Evolutionary conservation across 2,113 vertebrate genomes (phyloP), one percentile per base, ranked within the genome.

Genomic region (Hucho hucho): DNA sequence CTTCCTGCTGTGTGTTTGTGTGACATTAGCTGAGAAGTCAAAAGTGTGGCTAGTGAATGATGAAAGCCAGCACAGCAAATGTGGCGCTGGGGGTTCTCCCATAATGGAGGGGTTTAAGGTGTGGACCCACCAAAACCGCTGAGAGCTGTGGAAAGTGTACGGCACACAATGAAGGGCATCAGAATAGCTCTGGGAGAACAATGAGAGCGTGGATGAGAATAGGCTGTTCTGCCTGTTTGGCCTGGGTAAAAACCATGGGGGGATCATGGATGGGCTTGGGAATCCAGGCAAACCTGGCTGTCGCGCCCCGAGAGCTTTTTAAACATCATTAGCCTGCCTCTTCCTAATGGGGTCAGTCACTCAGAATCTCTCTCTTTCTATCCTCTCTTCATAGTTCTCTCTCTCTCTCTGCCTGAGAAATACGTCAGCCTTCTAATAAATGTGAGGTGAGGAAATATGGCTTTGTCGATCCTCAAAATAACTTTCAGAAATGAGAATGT

Each of bases 41-140:
- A 74, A 83, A 26, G 14, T 71, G 67, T 24, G 12, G 29, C 29
- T 4, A 25, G 18, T 92, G 88, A 93, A 93, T 89, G 79, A 18
- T 75, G 91, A 92, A 87, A 89, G 93, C 89, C 73, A 81, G 81
- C 89, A 58, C 90, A 92, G 90, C 92, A 90, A 85, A 89, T 81
- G 80, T 69, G 47, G 58, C 75, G 22, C 68, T 12, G 64, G 64
- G 71, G 64, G 13, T 81, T 63, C 0, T 46, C 11, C 79, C 67
- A 92, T 90, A 90, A 89, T 91, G 77, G 84, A 82, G 75, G 89
- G 92, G 82, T 91, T 91, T 92, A 91, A 70, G 81, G 78, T 4
- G 49, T 70, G 78, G 83, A 75, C 78, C 81, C 75, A 16, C 49
- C 72, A 75, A 89, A 90, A 90, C 68, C 56, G 91, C 93, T 92